phyloP scores from a whole-genome alignment of 2,888 invertebrate species.

The Dusona sp. region DNA sequence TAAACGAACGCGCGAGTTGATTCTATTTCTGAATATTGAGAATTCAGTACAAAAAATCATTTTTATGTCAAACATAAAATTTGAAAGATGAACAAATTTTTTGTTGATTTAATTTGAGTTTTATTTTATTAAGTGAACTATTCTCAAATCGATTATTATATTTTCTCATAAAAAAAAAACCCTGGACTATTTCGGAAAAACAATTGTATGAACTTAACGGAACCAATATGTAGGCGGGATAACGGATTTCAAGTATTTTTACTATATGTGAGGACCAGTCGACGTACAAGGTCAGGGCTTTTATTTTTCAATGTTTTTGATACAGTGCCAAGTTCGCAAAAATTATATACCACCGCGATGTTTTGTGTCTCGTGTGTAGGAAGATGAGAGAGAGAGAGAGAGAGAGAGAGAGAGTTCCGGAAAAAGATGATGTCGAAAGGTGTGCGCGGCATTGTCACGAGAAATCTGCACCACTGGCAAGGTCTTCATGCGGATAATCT shows the following conservation, averaged over 20 bases:
- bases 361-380: conserved; percentile 48
- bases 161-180: not conserved
- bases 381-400: conserved; percentile 12
- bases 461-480: conserved; percentile 58
- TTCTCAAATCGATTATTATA: not conserved
- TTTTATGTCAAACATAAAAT: not conserved
- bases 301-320: conserved; percentile 64
- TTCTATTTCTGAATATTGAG: not conserved
- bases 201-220: not conserved
- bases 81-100: not conserved
- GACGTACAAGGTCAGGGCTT: conserved; percentile 60
- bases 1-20: not conserved
- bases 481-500: conserved; percentile 56
- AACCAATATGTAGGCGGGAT: not conserved
- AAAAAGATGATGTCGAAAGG: conserved; percentile 34
- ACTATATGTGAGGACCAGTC: conserved; percentile 11
- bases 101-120: not conserved
- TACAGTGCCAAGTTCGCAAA: conserved; percentile 59
- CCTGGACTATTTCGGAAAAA: not conserved
- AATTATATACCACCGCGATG: conserved; percentile 44
- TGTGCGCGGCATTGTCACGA: conserved; percentile 60
- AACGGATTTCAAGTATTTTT: conserved; percentile 32
- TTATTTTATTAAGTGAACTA: not conserved
- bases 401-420: conserved; percentile 29
- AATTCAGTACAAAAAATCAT: not conserved